Base-by-base conservation (phyloP, 2,888 invertebrate species). In the Isotomurus palustris region DNA sequence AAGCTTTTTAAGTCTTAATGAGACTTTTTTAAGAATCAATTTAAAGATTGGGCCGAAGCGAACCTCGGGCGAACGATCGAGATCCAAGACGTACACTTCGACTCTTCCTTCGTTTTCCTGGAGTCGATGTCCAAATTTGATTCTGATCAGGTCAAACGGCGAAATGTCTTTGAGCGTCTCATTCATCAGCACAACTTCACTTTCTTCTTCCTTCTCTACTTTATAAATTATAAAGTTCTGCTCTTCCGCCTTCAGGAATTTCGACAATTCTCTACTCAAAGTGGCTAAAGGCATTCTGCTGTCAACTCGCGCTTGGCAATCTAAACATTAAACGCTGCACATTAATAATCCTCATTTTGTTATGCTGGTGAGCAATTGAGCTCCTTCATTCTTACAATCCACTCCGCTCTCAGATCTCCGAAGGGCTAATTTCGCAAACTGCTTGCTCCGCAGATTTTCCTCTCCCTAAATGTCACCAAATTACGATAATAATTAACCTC, bases 151-250 rank as follows among this genome's bases (percentile, higher is more conserved):
- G 24, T 63, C 65, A 29, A 66, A 51, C 0, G 60, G 64, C 28
- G 57, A 49, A 1, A 59, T 48, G 2, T 53, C 48, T 5, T 52
- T 48, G 14, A 66, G 43, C n/a, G 58, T 48, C n/a, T 60, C 58
- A 1, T 47, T 50, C 50, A 62, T 56, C 0, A 56, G 28, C 10
- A 61, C 40, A 12, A 68, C 29, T 44, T 68, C 68, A 4, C 51
- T 48, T n/a, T 59, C 56, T 25, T 60, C 58, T 1, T 55, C 61
- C 10, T 60, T 52, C 10, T 65, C 58, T 1, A 56, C 35, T 38
- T 62, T 66, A 44, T 60, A 65, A n/a, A 68, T 25, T 1, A 66
- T 55, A 21, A 63, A 67, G 6, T 63, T 55, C 2, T 47, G 55
- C 27, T 68, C 66, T 2, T 48, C 29, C 1, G 65, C 40, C 1